These are phyloP conservation scores for Cepphus grylle DNA, from an alignment of 2,113 vertebrate genomes.

Conservation along the genomic window DNA sequence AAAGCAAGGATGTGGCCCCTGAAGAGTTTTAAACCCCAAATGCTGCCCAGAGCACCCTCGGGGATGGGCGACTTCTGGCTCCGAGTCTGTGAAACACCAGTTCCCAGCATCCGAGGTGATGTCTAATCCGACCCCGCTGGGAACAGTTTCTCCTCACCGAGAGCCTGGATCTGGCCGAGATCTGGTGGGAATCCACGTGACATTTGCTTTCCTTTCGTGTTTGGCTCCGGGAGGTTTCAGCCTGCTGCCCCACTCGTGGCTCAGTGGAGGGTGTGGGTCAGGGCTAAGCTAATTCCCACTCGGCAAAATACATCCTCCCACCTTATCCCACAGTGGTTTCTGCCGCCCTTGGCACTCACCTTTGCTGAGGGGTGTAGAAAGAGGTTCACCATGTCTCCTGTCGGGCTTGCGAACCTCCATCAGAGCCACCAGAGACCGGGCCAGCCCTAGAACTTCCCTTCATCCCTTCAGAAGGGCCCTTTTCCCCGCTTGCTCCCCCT, in stretches of 20 bases:
- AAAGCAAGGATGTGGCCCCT: neutral
- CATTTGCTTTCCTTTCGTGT: rapidly evolving
- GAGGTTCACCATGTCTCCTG: too few relatives aligned
- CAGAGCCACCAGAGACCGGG: neutral
- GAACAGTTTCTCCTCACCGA: rapidly evolving
- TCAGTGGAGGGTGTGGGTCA: neutral
- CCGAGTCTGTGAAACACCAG: neutral
- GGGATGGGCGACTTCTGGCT: neutral
- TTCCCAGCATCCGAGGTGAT: rapidly evolving
- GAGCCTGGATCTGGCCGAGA: neutral
- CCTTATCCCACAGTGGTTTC: neutral
- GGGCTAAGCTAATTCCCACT: neutral
- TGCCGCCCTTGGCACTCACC: neutral
- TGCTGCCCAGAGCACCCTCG: rapidly evolving
- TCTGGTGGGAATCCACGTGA: rapidly evolving
- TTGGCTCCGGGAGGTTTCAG: neutral
- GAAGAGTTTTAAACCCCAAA: neutral
- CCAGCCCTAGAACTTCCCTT: neutral
- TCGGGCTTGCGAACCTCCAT: neutral
- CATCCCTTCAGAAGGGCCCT: neutral
- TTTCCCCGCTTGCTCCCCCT: too few relatives aligned
- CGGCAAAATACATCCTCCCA: neutral
- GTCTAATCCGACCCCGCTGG: too few relatives aligned
- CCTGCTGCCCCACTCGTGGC: neutral
- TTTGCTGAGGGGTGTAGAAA: neutral